Evolutionary conservation across 2,113 vertebrate genomes (phyloP).

Genomic region (Aptenodytes forsteri): DNA sequence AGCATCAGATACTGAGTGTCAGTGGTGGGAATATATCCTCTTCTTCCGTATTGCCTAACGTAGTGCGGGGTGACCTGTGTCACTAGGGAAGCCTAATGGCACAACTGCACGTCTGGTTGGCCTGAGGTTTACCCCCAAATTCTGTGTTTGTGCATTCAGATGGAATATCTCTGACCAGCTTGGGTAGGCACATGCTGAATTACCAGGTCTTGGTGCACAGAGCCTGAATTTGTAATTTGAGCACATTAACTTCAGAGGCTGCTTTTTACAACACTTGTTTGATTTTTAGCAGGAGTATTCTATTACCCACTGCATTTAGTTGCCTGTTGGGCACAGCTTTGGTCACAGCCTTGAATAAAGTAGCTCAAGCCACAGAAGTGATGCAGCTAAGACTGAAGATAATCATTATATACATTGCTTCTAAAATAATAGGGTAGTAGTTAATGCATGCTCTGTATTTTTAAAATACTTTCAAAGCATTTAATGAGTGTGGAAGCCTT

Average conservation of each 20-base stretch:
- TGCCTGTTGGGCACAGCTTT: background rate
- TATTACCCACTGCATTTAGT: background rate
- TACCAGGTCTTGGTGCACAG: background rate
- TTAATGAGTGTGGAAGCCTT: background rate
- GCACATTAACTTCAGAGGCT: background rate
- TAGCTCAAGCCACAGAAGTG: background rate
- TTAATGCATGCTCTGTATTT: background rate
- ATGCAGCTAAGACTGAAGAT: background rate
- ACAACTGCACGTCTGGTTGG: background rate
- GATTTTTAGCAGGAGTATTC: background rate
- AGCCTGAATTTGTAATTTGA: background rate
- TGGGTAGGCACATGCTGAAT: background rate
- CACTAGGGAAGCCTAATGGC: background rate
- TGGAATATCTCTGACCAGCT: background rate
- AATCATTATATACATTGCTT: background rate
- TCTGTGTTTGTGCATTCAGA: rapidly evolving
- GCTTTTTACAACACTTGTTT: background rate
- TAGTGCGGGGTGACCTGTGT: background rate
- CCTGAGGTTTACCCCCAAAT: background rate
- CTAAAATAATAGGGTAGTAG: background rate
- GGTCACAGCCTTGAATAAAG: background rate
- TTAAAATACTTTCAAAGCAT: background rate
- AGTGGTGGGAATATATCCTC: background rate
- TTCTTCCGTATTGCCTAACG: background rate
- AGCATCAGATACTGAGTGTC: background rate